Percentiles rank a stretch among this genome's conserved stretches.
These are phyloP conservation scores for Ectemnius cavifrons DNA, from an alignment of 2,888 invertebrate genomes.

Conservation along the genomic window DNA sequence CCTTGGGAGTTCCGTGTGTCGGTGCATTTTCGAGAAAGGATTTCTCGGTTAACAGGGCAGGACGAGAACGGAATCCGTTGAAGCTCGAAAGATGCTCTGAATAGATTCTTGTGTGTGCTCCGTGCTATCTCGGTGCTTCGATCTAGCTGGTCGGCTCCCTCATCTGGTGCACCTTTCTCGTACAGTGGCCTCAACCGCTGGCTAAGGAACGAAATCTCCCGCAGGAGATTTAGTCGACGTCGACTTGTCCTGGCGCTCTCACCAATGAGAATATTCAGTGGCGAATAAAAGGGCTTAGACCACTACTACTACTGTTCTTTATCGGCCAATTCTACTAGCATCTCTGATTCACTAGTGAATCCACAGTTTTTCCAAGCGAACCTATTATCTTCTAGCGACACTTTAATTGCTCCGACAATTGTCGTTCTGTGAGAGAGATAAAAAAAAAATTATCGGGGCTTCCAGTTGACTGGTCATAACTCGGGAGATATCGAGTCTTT, in stretches of 20 bases:
- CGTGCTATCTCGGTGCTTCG: slow-evolving; percentile 17
- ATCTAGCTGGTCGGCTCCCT: slow-evolving; percentile 10
- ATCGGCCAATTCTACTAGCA: no score
- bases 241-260: neutral
- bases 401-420: no score
- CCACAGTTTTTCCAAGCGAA: no score
- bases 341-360: neutral
- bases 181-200: neutral
- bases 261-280: neutral
- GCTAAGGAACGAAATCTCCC: no score
- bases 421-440: no score
- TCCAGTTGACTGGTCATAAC: no score
- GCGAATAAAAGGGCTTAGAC: neutral
- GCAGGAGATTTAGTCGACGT: neutral
- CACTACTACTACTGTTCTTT: no score
- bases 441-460: no score
- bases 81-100: slow-evolving; percentile 41
- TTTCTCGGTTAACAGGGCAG: slow-evolving; percentile 19
- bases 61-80: slow-evolving; percentile 16
- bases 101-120: slow-evolving; percentile 34
- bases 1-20: neutral
- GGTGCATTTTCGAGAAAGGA: slow-evolving; percentile 16
- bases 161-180: slow-evolving; percentile 1
- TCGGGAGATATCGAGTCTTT: neutral
- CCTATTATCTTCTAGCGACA: no score